Conservation (phyloP, 2,113 vertebrate genomes). For the Centropus bengalensis region DNA sequence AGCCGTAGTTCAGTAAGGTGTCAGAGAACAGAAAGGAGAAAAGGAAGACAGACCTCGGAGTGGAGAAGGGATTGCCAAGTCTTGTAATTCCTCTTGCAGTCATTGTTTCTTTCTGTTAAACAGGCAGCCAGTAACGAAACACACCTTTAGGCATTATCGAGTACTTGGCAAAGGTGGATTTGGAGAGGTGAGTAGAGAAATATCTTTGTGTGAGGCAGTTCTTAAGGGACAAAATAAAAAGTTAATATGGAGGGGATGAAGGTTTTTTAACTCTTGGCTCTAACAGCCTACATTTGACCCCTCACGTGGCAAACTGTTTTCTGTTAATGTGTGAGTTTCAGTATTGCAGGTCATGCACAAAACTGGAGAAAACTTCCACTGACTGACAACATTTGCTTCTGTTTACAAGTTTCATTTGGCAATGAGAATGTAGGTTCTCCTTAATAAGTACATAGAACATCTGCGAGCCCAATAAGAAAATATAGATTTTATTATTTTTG, state of each 20-base stretch:
- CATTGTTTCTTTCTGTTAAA: conserved; percentile 53
- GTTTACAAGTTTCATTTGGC: not conserved
- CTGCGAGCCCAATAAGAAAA: not conserved
- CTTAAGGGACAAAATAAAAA: not conserved
- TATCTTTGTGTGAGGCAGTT: not conserved
- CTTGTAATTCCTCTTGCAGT: not conserved
- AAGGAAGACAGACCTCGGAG: not conserved
- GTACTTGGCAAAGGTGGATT: conserved; percentile 95
- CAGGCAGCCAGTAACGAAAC: conserved; percentile 93
- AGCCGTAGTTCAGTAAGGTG: not conserved
- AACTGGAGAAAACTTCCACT: not conserved
- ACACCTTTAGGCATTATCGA: conserved; percentile 93
- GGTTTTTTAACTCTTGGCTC: not conserved
- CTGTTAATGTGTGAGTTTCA: not conserved
- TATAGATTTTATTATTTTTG: not conserved
- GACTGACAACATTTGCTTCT: not conserved
- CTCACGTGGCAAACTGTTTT: not conserved
- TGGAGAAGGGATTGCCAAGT: not conserved
- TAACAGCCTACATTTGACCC: not conserved
- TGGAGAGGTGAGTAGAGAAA: conserved; percentile 87
- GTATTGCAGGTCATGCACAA: not conserved
- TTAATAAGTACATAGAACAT: not conserved
- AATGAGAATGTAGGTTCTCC: not conserved
- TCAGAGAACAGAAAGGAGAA: not conserved
- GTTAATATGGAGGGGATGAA: not conserved